A percentile compares a stretch with the other conserved stretches of the same genome.
Conservation (phyloP, 2,888 invertebrate genomes). For the Apodemia zela region DNA sequence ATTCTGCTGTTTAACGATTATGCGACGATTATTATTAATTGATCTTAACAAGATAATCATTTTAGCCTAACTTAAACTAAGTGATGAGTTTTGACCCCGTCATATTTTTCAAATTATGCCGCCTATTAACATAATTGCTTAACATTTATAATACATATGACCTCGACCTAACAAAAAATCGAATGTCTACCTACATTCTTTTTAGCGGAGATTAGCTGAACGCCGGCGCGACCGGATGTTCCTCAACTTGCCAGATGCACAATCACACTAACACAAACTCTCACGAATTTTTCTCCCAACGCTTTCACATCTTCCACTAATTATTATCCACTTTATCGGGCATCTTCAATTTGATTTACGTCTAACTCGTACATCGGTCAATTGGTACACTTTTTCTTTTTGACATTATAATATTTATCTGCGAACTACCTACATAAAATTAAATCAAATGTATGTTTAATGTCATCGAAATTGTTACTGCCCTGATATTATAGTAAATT, state of each 20-base stretch:
- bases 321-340: constrained; percentile 80
- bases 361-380: constrained; percentile 70
- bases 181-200: constrained; percentile 11
- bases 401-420: constrained; percentile 51
- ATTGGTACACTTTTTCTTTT: constrained; percentile 78
- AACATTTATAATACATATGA: constrained; percentile 5
- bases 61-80: neutral
- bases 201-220: constrained; percentile 6
- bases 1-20: too few species aligned
- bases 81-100: constrained; percentile 3
- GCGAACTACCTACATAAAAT: neutral
- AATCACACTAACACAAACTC: constrained; percentile 76
- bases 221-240: constrained; percentile 61
- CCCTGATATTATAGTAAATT: neutral
- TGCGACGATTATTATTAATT: neutral
- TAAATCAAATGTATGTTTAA: neutral
- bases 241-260: constrained; percentile 64
- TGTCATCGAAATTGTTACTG: neutral
- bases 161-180: constrained; percentile 11
- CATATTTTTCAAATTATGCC: constrained; percentile 10
- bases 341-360: constrained; percentile 80
- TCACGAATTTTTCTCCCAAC: constrained; percentile 80
- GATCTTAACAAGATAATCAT: constrained; percentile 8
- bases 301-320: constrained; percentile 79
- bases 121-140: constrained; percentile 1